Conservation (phyloP, 2,797 vertebrate species). For the Parotocinclus haroldoi region DNA sequence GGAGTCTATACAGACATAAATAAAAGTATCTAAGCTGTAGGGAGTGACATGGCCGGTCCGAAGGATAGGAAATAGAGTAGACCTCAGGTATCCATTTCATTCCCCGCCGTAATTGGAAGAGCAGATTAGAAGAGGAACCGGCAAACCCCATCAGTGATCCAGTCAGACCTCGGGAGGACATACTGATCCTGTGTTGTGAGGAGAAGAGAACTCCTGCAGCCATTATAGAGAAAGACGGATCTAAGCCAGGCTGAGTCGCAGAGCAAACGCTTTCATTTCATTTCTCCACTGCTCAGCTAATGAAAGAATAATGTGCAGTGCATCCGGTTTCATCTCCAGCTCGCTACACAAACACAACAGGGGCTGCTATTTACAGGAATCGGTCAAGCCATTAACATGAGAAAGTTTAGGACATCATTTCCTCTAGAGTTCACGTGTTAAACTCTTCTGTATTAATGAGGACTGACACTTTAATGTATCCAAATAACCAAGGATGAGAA, state of each 20-base stretch:
- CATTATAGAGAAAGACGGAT: neutral
- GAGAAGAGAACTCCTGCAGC: neutral
- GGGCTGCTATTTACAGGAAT: neutral
- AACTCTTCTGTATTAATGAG: neutral
- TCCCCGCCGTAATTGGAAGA: neutral
- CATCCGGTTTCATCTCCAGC: neutral
- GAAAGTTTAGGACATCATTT: neutral
- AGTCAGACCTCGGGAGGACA: conserved; percentile 10
- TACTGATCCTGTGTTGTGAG: neutral
- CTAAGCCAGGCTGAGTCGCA: neutral
- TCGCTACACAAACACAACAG: neutral
- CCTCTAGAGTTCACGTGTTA: too few relatives aligned
- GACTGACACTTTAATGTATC: neutral
- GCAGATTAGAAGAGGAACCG: conserved; percentile 5
- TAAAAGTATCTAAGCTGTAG: neutral
- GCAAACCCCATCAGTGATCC: conserved; percentile 1
- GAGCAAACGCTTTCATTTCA: neutral
- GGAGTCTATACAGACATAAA: neutral
- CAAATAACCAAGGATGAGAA: neutral
- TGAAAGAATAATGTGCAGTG: neutral
- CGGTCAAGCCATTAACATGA: neutral
- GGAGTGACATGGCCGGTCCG: neutral
- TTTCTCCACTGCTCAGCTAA: neutral
- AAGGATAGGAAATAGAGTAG: conserved; percentile 5
- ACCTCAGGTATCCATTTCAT: conserved; percentile 2